These are phyloP conservation scores for Pygoscelis antarcticus DNA, from an alignment of 2,113 vertebrate genomes.

Conservation along the genomic window DNA sequence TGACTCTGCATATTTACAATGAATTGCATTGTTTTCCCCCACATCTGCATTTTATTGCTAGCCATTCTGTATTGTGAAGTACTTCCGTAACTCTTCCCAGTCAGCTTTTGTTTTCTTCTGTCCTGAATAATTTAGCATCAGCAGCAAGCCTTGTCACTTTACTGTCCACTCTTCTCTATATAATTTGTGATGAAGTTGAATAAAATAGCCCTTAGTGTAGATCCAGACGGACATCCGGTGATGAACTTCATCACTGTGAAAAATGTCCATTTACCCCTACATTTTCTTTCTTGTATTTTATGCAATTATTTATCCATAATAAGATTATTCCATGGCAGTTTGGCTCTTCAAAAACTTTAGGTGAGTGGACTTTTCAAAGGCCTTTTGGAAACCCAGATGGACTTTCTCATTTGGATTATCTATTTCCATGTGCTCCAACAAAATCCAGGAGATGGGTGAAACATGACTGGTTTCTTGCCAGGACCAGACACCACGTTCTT, in stretches of 20 bases:
- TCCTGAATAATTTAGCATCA: background rate
- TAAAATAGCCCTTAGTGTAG: background rate
- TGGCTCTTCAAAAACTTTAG: background rate
- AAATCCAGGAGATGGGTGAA: background rate
- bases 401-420: background rate
- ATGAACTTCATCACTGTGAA: background rate
- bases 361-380: background rate
- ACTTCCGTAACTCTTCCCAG: background rate
- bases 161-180: background rate
- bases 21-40: background rate
- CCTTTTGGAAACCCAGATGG: background rate
- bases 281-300: background rate
- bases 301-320: background rate
- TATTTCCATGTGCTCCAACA: background rate
- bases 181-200: background rate
- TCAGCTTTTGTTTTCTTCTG: background rate
- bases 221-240: background rate
- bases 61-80: background rate
- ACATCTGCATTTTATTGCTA: background rate
- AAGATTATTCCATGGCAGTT: background rate
- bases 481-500: background rate
- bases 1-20: background rate
- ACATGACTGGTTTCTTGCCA: background rate
- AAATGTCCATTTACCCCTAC: background rate
- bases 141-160: background rate